phyloP scores from a whole-genome alignment of 2,113 vertebrate species.

The Ailurus styani region DNA sequence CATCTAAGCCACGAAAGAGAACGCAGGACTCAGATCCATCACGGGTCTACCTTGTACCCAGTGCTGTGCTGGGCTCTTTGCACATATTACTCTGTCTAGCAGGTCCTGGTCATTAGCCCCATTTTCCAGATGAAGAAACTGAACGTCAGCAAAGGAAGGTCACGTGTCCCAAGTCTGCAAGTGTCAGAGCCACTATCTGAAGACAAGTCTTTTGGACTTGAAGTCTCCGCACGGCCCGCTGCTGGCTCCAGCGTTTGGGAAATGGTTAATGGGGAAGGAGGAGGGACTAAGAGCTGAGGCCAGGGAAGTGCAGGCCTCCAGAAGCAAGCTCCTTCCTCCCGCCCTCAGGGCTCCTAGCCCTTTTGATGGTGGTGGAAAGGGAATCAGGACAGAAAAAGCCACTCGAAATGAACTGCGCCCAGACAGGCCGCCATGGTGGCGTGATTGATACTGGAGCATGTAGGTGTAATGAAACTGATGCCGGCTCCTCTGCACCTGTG shows the following conservation, averaged over 20 bases:
- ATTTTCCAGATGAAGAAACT: slow-evolving; percentile 10
- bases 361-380: slow-evolving; percentile 77
- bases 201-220: neutral
- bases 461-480: slow-evolving; percentile 92
- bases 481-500: slow-evolving; percentile 90
- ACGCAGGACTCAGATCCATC: neutral
- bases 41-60: neutral
- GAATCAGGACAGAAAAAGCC: slow-evolving; percentile 82
- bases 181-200: neutral
- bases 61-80: neutral
- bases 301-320: slow-evolving; percentile 31
- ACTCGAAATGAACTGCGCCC: slow-evolving; percentile 85
- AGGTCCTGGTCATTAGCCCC: neutral
- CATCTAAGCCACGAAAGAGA: neutral
- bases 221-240: neutral
- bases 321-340: neutral
- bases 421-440: slow-evolving; percentile 84
- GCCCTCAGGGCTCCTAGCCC: slow-evolving; percentile 46
- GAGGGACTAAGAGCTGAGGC: neutral
- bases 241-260: neutral
- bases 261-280: neutral
- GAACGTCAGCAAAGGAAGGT: neutral
- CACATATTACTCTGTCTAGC: neutral
- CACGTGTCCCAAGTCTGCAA: neutral
- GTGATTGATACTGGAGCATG: slow-evolving; percentile 90